Evolutionary conservation across 2,113 vertebrate genomes (phyloP).

Genomic region (Sakesphorus luctuosus): DNA sequence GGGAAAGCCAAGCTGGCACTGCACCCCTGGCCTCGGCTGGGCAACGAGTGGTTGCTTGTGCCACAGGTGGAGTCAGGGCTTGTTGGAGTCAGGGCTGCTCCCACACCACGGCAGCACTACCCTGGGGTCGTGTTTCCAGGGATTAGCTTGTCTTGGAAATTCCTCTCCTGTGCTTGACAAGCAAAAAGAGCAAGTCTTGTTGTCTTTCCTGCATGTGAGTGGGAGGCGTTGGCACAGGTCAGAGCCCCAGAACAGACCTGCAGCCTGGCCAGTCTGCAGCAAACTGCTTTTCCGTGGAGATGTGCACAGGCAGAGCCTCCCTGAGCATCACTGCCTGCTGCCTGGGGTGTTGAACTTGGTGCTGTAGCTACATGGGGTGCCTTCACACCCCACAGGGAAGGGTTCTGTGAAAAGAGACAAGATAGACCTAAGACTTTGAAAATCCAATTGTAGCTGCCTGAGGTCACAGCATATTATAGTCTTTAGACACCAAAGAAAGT

Average conservation of each 20-base stretch:
- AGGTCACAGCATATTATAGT: not conserved
- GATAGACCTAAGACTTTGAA: not conserved
- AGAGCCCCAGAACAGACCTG: rapidly evolving
- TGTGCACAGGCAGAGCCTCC: not conserved
- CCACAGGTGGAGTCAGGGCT: not conserved
- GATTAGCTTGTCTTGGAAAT: not conserved
- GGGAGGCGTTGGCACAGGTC: not conserved
- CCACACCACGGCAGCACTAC: not conserved
- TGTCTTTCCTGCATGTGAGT: rapidly evolving
- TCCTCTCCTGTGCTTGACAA: not conserved
- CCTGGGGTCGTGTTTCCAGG: not conserved
- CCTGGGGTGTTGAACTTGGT: not conserved
- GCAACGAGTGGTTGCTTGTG: not conserved
- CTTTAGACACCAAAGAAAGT: conserved; percentile 47
- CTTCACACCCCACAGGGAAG: not conserved
- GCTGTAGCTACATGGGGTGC: not conserved
- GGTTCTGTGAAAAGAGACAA: not conserved
- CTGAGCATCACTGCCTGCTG: not conserved
- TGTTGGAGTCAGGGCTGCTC: not conserved
- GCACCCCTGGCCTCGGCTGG: rapidly evolving
- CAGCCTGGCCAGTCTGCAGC: not conserved
- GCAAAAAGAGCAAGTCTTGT: not conserved
- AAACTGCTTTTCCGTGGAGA: not conserved
- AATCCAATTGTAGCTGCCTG: not conserved
- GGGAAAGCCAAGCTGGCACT: rapidly evolving